Evolutionary conservation across 53 echinoderm and acorn worm genomes (phyloP).

Genomic region (Apostichopus leukothele): DNA sequence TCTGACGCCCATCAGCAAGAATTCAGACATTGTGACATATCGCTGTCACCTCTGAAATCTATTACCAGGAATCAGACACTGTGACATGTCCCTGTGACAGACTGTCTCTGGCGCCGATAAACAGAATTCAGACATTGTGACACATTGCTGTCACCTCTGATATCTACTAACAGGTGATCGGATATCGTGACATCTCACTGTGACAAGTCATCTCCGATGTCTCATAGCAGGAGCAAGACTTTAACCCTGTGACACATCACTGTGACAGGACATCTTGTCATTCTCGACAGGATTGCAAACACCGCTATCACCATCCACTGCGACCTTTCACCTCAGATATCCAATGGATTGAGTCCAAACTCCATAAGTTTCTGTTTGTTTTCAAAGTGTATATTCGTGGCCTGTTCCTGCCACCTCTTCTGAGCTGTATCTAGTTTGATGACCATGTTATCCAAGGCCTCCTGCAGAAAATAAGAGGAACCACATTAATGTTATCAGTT

Average conservation of each 20-base stretch:
- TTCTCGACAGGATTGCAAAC: neutral
- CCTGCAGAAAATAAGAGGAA: constrained; percentile 49
- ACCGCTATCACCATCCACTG: neutral
- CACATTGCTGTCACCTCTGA: no score
- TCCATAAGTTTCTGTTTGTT: constrained; percentile 88
- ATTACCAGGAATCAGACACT: no score
- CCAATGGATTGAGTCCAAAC: constrained; percentile 92
- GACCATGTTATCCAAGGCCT: constrained; percentile 93
- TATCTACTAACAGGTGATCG: no score
- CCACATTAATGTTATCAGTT: no score
- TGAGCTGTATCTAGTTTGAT: constrained; percentile 76
- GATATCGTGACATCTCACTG: no score
- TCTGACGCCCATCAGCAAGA: no score
- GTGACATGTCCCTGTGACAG: no score
- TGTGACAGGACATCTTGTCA: neutral
- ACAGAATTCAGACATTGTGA: no score
- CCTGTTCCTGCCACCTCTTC: constrained; percentile 52
- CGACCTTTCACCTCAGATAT: constrained; percentile 57
- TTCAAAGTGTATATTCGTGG: constrained; percentile 57
- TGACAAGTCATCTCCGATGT: neutral
- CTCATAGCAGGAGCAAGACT: neutral
- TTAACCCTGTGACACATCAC: neutral
- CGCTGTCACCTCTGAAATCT: no score
- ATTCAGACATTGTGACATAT: no score
- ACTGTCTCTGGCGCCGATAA: no score